Evolutionary conservation across 1,140 invertebrate genomes (phyloP).

Genomic region (Drosophila sp.): DNA sequence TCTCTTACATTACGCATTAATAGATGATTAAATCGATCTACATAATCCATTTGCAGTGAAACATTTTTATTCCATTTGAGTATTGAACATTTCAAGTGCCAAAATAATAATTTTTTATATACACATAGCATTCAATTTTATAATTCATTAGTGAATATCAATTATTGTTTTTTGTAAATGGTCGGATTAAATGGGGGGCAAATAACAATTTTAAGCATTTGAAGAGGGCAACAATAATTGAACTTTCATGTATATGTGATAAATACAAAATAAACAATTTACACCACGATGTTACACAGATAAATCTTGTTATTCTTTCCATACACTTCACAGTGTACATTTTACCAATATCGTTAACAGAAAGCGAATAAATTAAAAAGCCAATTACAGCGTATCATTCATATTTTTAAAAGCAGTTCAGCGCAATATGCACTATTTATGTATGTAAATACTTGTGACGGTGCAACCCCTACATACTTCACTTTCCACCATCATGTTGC

Average conservation of each 20-base stretch:
- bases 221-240: neutral
- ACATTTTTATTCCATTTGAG: neutral
- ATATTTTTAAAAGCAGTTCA: too few species aligned
- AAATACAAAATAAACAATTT: too few species aligned
- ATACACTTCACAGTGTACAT: too few species aligned
- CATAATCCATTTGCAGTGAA: too few species aligned
- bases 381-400: too few species aligned
- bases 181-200: neutral
- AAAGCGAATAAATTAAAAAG: too few species aligned
- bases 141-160: slow-evolving; percentile 1
- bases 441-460: neutral
- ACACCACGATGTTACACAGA: too few species aligned
- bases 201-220: neutral
- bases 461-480: neutral
- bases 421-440: neutral
- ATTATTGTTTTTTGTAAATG: neutral
- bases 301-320: too few species aligned
- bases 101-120: slow-evolving; percentile 16
- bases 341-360: too few species aligned
- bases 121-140: slow-evolving; percentile 5
- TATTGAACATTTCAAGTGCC: slow-evolving; percentile 9
- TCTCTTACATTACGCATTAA: neutral
- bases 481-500: neutral
- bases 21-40: neutral
- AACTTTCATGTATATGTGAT: neutral